These are phyloP conservation scores for Acanthosoma haemorrhoidale DNA, from an alignment of 2,888 invertebrate genomes.

Conservation along the genomic window DNA sequence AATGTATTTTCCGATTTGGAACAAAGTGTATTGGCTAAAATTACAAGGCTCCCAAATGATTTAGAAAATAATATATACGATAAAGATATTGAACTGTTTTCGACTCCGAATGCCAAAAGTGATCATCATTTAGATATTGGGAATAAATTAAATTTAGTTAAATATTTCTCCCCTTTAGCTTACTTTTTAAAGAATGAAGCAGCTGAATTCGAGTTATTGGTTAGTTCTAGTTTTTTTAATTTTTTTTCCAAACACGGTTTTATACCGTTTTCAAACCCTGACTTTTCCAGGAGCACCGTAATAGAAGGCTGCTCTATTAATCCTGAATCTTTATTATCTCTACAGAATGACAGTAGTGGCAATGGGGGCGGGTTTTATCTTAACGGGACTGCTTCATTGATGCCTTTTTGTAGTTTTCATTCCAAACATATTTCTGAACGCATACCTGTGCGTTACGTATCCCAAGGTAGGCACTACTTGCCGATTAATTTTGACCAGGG, in stretches of 20 bases:
- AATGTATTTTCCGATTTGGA: conserved; percentile 65
- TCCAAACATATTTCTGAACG: conserved; percentile 60
- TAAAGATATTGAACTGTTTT: conserved; percentile 44
- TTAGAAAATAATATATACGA: conserved; percentile 60
- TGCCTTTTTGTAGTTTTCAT: conserved; percentile 67
- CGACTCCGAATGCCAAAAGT: conserved; percentile 44
- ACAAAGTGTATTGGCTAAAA: conserved; percentile 59
- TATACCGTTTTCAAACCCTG: conserved; percentile 65
- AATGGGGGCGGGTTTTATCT: conserved; percentile 59
- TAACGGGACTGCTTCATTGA: conserved; percentile 67
- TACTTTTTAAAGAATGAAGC: conserved; percentile 63
- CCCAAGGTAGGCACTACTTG: conserved; percentile 67
- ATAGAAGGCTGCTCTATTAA: conserved; percentile 63
- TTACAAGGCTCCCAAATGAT: conserved; percentile 64
- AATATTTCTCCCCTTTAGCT: conserved; percentile 55
- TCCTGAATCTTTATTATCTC: conserved; percentile 53
- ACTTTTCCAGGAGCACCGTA: conserved; percentile 63
- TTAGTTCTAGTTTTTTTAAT: conserved; percentile 52
- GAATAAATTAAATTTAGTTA: conserved; percentile 50
- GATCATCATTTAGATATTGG: conserved; percentile 56
- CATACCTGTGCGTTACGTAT: conserved; percentile 65
- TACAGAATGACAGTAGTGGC: conserved; percentile 55
- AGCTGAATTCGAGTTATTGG: conserved; percentile 63
- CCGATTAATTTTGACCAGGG: conserved; percentile 44
- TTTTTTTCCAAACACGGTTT: conserved; percentile 52